These are phyloP conservation scores for Tethya wilhelma DNA, from an alignment of 37 sponge, comb jelly and placozoan genomes.

Conservation along the genomic window DNA sequence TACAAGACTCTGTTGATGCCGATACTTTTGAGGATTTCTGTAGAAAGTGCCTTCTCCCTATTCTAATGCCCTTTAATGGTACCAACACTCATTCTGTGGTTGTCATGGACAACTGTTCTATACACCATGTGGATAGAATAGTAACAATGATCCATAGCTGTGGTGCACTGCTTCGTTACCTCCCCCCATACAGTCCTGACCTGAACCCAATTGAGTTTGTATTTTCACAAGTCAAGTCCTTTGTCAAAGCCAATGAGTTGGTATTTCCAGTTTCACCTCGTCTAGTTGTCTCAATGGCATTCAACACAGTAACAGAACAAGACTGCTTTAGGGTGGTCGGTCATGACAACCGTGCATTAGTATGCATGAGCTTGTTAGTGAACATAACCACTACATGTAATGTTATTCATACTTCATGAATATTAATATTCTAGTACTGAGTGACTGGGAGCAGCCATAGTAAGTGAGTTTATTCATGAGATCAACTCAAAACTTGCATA, in stretches of 20 bases:
- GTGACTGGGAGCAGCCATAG: too few species aligned
- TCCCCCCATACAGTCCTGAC: constrained; percentile 31
- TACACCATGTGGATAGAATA: constrained; percentile 21
- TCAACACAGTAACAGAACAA: constrained; percentile 14
- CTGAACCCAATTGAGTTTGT: constrained; percentile 29
- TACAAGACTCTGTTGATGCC: constrained; percentile 21
- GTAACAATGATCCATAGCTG: background rate
- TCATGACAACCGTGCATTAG: too few species aligned
- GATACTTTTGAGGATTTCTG: constrained; percentile 21
- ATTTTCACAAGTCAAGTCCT: constrained; percentile 24
- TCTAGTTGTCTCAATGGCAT: constrained; percentile 3
- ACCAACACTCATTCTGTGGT: constrained; percentile 26
- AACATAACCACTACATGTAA: too few species aligned
- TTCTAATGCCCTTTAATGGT: constrained; percentile 36
- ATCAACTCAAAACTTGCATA: too few species aligned
- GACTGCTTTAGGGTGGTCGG: too few species aligned
- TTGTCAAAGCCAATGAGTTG: background rate
- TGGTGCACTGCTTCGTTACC: constrained; percentile 29
- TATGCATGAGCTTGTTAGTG: too few species aligned
- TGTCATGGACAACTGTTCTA: constrained; percentile 16
- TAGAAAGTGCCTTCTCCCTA: constrained; percentile 13
- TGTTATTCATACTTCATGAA: too few species aligned
- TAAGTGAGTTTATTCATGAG: too few species aligned
- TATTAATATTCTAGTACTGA: too few species aligned
- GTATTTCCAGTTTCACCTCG: background rate